Base-by-base conservation (phyloP, 2,888 invertebrate species). In the Dryomyza anilis region DNA sequence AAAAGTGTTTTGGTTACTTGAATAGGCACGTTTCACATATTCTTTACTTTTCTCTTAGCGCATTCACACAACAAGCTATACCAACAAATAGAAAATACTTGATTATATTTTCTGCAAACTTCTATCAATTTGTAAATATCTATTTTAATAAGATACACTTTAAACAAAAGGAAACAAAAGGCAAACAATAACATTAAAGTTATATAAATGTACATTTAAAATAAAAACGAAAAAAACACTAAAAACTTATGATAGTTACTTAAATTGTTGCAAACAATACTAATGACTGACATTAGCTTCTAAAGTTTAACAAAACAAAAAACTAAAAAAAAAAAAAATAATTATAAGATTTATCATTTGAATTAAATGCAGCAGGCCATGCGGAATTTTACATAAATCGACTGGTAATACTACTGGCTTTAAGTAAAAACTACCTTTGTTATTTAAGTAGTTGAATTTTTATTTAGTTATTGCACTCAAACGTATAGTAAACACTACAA, bases 251-350 rank as follows among this genome's bases (percentile, higher is more conserved):
- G n/a, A 46, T 30, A 29, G 25, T 48, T 53, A 65, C 63, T 60
- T 55, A 55, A 55, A 59, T 57, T 56, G 56, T 65, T 60, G 61
- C 50, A 60, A 43, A 70, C 67, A 66, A 61, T 67, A 74, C 68
- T 60, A 60, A 46, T 59, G 74, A 74, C 73, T 71, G 72, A 70
- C 67, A 68, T 67, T 69, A 71, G 75, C 70, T 74, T 73, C 70
- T 71, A 73, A 52, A 56, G 33, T 56, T 30, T 30, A 58, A 58
- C 19, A 56, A 45, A 58, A 45, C 2, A 3, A 43, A 2, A n/a
- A 7, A n/a, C 16, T 30, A 19, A 27, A 53, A 19, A 16, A 16
- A 30, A 53, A 53, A n/a, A 27, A 30, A 30, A 33, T 12, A n/a
- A 55, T 21, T 4, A 30, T n/a, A 55, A 30, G 10, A 16, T 19